Evolutionary conservation across 2,113 vertebrate genomes (phyloP), one percentile per base, ranked within the genome.

Genomic region (Heterocephalus glaber): DNA sequence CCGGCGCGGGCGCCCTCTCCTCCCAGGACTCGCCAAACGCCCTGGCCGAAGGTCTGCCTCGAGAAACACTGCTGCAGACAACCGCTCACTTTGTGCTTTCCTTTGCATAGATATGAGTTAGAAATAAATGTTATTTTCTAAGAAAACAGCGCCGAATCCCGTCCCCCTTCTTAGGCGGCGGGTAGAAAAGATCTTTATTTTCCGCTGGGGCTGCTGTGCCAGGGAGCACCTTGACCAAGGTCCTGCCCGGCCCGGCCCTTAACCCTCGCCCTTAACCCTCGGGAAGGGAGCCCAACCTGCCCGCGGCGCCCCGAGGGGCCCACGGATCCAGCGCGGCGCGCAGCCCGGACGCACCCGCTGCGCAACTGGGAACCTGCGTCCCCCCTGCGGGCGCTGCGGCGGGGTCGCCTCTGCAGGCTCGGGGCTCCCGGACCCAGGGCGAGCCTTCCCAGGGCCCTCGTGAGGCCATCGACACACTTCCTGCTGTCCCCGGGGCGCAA

Each of bases 91-190:
- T 98, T 99, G 99, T 99, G 99, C 98, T 98, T 98, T 98, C 93
- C 99, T 99, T 98, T 99, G 99, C 98, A 98, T 98, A 98, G 98
- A 95, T 94, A 89, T n/a, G 97, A 98, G 85, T 98, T 99, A 99
- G 99, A 99, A 99, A 99, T 99, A 99, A 99, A 99, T 99, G 99
- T 99, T 99, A 99, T 99, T 99, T 99, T 99, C 99, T 97, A 97
- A 97, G 96, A 97, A 97, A 98, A 96, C 80, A 49, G n/a, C 47
- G 19, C 60, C 16, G 76, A 70, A 93, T 90, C 74, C 89, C 52
- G 60, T 87, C 92, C 85, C 24, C 77, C 95, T 95, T 79, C 49
- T 77, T 44, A 7, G 86, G 89, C 60, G 11, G 61, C 35, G 33
- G 80, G 56, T 44, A 44, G 89, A 56, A 44, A 81, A 85, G 63